These are phyloP conservation scores for Siniperca knerii DNA, from an alignment of 2,113 vertebrate genomes.

Conservation along the genomic window DNA sequence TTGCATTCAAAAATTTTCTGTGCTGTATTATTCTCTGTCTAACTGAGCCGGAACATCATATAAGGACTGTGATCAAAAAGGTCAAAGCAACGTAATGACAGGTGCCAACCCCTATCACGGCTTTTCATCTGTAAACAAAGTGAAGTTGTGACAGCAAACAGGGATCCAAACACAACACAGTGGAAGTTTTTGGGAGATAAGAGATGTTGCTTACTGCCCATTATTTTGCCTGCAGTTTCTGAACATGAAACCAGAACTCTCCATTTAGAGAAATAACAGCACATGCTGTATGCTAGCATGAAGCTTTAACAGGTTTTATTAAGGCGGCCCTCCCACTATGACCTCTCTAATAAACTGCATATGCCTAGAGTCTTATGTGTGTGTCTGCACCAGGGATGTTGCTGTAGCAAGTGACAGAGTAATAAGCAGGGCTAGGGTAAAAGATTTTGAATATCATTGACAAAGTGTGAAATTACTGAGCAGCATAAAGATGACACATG, in stretches of 20 bases:
- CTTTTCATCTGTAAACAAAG: conserved; percentile 68
- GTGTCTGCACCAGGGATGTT: not conserved
- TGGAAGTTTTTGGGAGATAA: conserved; percentile 14
- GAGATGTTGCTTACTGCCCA: conserved; percentile 10
- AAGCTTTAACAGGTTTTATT: conserved; percentile 25
- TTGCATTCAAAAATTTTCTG: conserved; percentile 33
- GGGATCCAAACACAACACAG: conserved; percentile 28
- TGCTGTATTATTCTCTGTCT: not conserved
- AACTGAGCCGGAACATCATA: not conserved
- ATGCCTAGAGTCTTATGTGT: not conserved
- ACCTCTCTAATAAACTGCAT: conserved; percentile 3
- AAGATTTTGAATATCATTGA: not conserved
- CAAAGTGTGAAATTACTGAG: not conserved
- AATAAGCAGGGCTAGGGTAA: not conserved
- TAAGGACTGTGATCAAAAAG: conserved; percentile 55
- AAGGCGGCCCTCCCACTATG: not conserved
- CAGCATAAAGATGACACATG: not conserved
- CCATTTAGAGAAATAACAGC: conserved; percentile 38
- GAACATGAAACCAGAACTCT: conserved; percentile 68
- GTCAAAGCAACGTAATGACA: conserved; percentile 47
- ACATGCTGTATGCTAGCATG: conserved; percentile 4
- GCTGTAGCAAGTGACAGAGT: not conserved
- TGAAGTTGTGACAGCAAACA: conserved; percentile 74
- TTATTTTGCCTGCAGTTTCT: conserved; percentile 36
- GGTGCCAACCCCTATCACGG: conserved; percentile 35